These are phyloP conservation scores for Macaca fascicularis DNA, from an alignment of 2,113 vertebrate genomes.

Conservation along the genomic window T2T-MFA8v1.1 NC_088378.1:74883001-74883500, in stretches of 20 bases:
- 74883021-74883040: neutral
- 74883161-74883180: neutral
- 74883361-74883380: neutral
- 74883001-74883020: constrained; percentile 5
- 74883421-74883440: neutral
- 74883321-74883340: neutral
- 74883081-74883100: neutral
- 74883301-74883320: neutral
- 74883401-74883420: constrained; percentile 4
- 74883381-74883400: neutral
- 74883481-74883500: neutral
- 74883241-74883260: neutral
- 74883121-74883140: neutral
- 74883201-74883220: neutral
- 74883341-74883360: neutral
- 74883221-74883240: neutral
- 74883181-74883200: neutral
- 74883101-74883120: neutral
- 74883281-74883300: neutral
- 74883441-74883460: neutral
- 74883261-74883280: neutral
- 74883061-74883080: neutral
- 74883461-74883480: neutral
- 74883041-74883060: neutral
- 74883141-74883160: neutral